Conservation (phyloP, 2,888 invertebrate genomes). For the Apocheima hispidaria region DNA sequence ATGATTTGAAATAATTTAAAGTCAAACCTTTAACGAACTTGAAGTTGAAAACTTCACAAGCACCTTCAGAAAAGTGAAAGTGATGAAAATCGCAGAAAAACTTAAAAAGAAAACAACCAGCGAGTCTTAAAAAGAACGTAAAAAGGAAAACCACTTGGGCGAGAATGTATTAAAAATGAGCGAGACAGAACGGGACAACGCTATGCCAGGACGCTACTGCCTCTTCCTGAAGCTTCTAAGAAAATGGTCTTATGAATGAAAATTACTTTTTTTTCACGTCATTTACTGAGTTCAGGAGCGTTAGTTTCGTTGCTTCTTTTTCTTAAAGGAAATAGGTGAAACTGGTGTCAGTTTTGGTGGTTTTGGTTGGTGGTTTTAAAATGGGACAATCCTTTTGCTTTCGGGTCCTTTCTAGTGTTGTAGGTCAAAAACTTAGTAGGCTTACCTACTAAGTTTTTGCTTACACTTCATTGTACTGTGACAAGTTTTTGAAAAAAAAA, state of each 20-base stretch:
- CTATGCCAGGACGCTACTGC: conserved; percentile 51
- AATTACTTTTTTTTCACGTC: conserved; percentile 82
- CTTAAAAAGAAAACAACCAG: conserved; percentile 61
- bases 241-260: conserved; percentile 84
- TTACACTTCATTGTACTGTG: too few species aligned
- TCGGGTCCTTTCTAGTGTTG: neutral
- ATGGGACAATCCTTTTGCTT: neutral
- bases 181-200: conserved; percentile 61
- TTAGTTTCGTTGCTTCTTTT: conserved; percentile 68
- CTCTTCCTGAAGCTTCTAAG: conserved; percentile 67
- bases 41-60: conserved; percentile 30
- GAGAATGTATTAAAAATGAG: conserved; percentile 84
- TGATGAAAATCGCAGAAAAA: conserved; percentile 61
- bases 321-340: conserved; percentile 68
- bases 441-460: neutral
- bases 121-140: conserved; percentile 74
- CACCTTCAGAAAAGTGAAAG: conserved; percentile 50
- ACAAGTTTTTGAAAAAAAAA: too few species aligned
- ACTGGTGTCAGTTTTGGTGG: conserved; percentile 65
- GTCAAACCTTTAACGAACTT: neutral
- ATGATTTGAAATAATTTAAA: conserved; percentile 15
- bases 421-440: neutral
- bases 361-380: conserved; percentile 47
- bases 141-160: conserved; percentile 67
- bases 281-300: conserved; percentile 76